Percentiles rank a stretch among this genome's conserved stretches.
These are phyloP conservation scores for Uria aalge DNA, from an alignment of 2,113 vertebrate genomes.

Conservation along the genomic window DNA sequence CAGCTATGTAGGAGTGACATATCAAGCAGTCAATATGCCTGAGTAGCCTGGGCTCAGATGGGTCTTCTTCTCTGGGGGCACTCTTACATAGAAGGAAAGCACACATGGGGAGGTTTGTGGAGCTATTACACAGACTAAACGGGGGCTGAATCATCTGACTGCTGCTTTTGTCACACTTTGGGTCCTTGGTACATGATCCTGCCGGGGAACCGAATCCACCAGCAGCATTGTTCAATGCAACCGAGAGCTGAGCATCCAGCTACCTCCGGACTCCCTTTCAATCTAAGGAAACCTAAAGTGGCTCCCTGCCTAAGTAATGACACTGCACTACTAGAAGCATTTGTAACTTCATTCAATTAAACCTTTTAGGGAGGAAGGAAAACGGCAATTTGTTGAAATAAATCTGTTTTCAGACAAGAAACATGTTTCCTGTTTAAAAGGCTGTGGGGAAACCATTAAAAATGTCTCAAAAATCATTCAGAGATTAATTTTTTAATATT, in stretches of 20 bases:
- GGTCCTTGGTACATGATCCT: neutral
- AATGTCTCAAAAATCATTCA: neutral
- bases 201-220: neutral
- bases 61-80: neutral
- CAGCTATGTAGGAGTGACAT: slow-evolving; percentile 10
- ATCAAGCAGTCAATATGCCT: neutral
- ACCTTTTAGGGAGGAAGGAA: neutral
- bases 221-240: neutral
- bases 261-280: neutral
- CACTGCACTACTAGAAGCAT: neutral
- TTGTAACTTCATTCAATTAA: neutral
- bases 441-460: neutral
- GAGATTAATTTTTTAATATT: neutral
- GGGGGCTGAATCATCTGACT: neutral
- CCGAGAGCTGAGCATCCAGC: neutral
- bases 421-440: neutral
- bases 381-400: neutral
- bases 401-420: neutral
- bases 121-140: neutral
- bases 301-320: neutral
- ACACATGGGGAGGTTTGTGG: neutral
- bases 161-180: neutral
- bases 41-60: neutral
- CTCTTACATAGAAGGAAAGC: accelerated
- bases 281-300: neutral